These are phyloP conservation scores for Mactra quadrangularis DNA, from an alignment of 1,140 invertebrate genomes.

Conservation along the genomic window DNA sequence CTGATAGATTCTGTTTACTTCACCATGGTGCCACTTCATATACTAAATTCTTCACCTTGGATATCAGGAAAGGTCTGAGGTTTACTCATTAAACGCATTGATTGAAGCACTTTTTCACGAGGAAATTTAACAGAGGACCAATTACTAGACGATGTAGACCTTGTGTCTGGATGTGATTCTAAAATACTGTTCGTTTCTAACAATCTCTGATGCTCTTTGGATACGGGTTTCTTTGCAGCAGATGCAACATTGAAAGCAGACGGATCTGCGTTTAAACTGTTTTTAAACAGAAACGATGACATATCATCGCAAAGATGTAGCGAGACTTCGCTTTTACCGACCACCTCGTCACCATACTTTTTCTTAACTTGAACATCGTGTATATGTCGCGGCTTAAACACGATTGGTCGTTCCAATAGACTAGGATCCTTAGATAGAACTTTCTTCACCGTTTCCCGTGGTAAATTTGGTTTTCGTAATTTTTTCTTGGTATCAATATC, in stretches of 20 bases:
- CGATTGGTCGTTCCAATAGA: conserved; percentile 73
- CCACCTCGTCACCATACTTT: conserved; percentile 72
- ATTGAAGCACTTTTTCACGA: conserved; percentile 67
- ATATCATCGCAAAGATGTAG: conserved; percentile 79
- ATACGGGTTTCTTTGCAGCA: conserved; percentile 12
- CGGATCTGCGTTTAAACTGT: conserved; percentile 63
- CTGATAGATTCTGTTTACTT: too few species aligned
- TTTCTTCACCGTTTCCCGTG: conserved; percentile 70
- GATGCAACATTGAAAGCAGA: conserved; percentile 26
- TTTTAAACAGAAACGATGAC: conserved; percentile 74
- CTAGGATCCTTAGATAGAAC: conserved; percentile 68
- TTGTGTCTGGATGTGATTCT: conserved; percentile 44
- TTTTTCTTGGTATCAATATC: conserved; percentile 67
- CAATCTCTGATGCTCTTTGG: conserved; percentile 28
- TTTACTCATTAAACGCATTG: conserved; percentile 69
- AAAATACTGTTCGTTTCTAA: conserved; percentile 43
- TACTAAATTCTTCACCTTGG: conserved; percentile 68
- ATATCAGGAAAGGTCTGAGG: conserved; percentile 70
- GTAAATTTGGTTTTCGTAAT: conserved; percentile 70
- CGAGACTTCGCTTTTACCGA: conserved; percentile 71
- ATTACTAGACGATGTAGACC: conserved; percentile 47
- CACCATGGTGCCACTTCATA: too few species aligned
- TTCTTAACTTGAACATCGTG: conserved; percentile 78
- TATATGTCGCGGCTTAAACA: conserved; percentile 80
- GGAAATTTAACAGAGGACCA: conserved; percentile 66